Evolutionary conservation across 2,113 vertebrate genomes (phyloP), one percentile per base, ranked within the genome.

Genomic region (Rhagologus leucostigma): DNA sequence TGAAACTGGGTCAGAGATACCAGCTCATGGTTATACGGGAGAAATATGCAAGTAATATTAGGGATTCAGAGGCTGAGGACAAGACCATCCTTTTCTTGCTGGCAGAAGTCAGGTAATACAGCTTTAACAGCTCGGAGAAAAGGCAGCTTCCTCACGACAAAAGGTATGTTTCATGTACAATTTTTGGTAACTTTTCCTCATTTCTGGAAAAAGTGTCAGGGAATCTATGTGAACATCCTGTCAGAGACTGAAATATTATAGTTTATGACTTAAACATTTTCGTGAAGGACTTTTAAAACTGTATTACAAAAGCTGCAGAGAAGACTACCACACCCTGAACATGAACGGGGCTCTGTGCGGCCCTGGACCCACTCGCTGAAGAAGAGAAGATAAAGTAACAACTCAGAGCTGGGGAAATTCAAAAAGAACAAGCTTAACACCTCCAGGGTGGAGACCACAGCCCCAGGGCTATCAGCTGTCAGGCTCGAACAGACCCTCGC

Each of bases 1-100:
- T 92, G 64, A 96, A 96, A 95, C 53, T 93, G 85, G 90, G 93
- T 93, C 95, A 96, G 87, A 46, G 84, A 90, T 80, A 47, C 33
- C 75, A 85, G 68, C 63, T 52, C 68, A 16, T 20, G 27, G 19
- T 22, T 84, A 56, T 39, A 77, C 3, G 3, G 27, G 33, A 90
- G n/a, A 32, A 90, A 71, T 33, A 93, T 7, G 16, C 79, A 64
- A 42, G 24, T n/a, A 87, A 68, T 70, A 62, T 2, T 30, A 24
- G 57, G 35, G 56, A 93, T 71, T 93, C 68, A 78, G 64, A 90
- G 0, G 20, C 42, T 56, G 47, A 89, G 39, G 68, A 52, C 15
- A n/a, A 57, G 75, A 80, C 2, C 22, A 76, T 29, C 10, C 35
- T 63, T 75, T 70, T 59, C 64, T 44, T 60, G 29, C 32, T 62